Percentiles rank a stretch among this genome's conserved stretches.
Conservation (phyloP, 2,888 invertebrate genomes). For the Brenthis ino region DNA sequence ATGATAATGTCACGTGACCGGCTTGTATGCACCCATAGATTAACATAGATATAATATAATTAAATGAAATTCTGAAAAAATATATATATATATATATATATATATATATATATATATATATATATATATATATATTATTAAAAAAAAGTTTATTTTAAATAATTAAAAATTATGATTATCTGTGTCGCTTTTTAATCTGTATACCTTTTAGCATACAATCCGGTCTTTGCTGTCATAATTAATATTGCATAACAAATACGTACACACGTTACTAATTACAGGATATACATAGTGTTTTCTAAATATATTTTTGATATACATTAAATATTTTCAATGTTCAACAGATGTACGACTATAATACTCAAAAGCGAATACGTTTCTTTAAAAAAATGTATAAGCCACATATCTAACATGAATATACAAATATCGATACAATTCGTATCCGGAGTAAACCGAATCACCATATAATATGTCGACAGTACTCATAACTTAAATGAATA, state of each 20-base stretch:
- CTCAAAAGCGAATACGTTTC: slow-evolving; percentile 26
- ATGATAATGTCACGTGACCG: slow-evolving; percentile 26
- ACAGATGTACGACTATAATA: slow-evolving; percentile 23
- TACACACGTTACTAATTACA: slow-evolving; percentile 15
- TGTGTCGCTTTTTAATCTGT: background rate
- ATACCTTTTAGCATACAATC: slow-evolving; percentile 1
- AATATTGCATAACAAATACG: slow-evolving; percentile 5
- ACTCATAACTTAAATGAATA: background rate
- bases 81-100: too few species aligned
- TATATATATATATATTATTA: too few species aligned
- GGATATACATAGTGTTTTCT: slow-evolving; percentile 3
- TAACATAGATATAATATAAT: background rate
- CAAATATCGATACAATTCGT: slow-evolving; percentile 16
- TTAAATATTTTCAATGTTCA: slow-evolving; percentile 14
- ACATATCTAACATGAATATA: slow-evolving; percentile 26
- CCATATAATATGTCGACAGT: background rate
- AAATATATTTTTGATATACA: slow-evolving; percentile 10
- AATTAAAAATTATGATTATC: background rate
- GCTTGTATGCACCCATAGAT: slow-evolving; percentile 7
- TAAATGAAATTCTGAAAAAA: too few species aligned
- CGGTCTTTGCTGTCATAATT: slow-evolving; percentile 1
- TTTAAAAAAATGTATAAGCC: slow-evolving; percentile 25
- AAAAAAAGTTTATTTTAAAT: background rate
- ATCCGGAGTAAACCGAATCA: slow-evolving; percentile 4
- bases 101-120: too few species aligned